phyloP scores from a whole-genome alignment of 2,797 vertebrate genomes.

The Sciurus vulgaris region DNA sequence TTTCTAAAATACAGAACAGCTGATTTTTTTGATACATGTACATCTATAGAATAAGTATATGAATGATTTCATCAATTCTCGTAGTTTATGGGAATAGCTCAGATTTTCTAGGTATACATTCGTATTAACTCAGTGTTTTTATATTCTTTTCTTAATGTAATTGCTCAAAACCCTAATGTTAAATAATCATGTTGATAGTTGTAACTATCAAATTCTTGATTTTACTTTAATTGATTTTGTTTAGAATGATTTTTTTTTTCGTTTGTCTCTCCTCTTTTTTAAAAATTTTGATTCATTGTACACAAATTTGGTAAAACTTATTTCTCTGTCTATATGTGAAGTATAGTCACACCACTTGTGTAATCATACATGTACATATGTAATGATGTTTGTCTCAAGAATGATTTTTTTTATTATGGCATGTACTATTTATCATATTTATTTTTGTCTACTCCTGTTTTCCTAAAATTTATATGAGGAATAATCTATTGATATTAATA shows the following conservation, averaged over 20 bases:
- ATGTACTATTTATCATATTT: not conserved
- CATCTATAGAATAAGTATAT: not conserved
- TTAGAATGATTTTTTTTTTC: not conserved
- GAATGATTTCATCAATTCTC: not conserved
- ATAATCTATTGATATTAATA: not conserved
- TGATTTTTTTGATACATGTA: not conserved
- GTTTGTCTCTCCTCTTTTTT: too few species aligned
- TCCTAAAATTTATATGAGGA: not conserved
- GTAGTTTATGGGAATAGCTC: not conserved
- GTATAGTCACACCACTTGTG: too few species aligned
- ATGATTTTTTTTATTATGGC: not conserved
- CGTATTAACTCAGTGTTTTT: not conserved
- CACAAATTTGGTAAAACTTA: too few species aligned
- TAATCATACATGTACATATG: too few species aligned
- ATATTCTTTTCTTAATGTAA: not conserved
- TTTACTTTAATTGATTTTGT: conserved; percentile 18
- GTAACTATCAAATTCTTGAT: not conserved
- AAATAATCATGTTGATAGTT: not conserved
- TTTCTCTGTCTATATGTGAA: too few species aligned
- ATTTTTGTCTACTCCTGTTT: conserved; percentile 3
- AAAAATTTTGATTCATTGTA: too few species aligned
- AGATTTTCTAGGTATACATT: not conserved
- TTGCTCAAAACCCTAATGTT: not conserved
- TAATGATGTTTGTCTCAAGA: not conserved
- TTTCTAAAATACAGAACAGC: conserved; percentile 2